These are phyloP conservation scores for Phocides pigmalion DNA, from an alignment of 1,140 invertebrate genomes.

Conservation along the genomic window DNA sequence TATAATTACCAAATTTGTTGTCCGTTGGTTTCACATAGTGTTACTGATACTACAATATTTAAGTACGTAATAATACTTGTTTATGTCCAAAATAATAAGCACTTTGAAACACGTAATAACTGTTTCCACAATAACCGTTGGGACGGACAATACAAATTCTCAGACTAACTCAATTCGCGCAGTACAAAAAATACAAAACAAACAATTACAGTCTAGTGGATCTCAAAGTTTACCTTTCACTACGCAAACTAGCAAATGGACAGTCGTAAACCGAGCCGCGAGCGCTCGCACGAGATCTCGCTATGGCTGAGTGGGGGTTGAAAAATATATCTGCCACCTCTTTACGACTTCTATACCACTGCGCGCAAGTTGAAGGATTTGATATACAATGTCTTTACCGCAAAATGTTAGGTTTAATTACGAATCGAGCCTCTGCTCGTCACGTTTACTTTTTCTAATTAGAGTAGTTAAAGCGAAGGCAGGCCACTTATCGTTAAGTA, in stretches of 20 bases:
- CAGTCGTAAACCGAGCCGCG: constrained; percentile 57
- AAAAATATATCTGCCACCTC: constrained; percentile 25
- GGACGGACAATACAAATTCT: neutral
- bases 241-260: constrained; percentile 41
- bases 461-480: too few relatives aligned
- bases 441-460: too few relatives aligned
- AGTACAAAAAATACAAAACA: constrained; percentile 6
- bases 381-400: too few relatives aligned
- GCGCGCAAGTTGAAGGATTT: neutral
- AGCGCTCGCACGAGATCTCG: constrained; percentile 4
- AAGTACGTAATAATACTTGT: too few relatives aligned
- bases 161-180: neutral
- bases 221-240: constrained; percentile 54
- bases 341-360: constrained; percentile 2
- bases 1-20: too few relatives aligned
- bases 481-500: too few relatives aligned
- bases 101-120: neutral
- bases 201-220: constrained; percentile 1
- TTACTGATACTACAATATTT: too few relatives aligned
- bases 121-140: neutral
- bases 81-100: too few relatives aligned
- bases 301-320: constrained; percentile 9
- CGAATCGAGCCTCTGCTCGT: too few relatives aligned
- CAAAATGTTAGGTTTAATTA: too few relatives aligned
- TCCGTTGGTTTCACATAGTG: too few relatives aligned